A percentile compares a stretch with the other conserved stretches of the same genome.
phyloP scores from a whole-genome alignment of 92 coral and sea anemone genomes.

The Porites lobata region DNA sequence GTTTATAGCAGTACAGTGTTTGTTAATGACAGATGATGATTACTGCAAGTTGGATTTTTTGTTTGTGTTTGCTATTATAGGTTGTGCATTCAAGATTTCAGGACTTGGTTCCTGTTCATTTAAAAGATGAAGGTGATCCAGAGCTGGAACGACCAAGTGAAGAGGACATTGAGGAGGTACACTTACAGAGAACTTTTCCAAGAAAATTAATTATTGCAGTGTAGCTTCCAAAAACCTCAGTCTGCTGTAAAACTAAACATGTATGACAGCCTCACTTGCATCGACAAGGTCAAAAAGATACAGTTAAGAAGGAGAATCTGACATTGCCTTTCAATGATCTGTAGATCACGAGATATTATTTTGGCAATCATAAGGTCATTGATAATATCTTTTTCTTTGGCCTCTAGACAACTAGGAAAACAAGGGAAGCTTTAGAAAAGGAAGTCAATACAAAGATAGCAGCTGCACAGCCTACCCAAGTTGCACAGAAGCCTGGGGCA shows the following conservation, averaged over 20 bases:
- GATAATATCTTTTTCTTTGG: background rate
- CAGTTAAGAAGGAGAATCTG: no score
- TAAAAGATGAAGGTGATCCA: constrained; percentile 89
- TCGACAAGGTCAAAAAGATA: no score
- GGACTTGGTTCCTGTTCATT: constrained; percentile 96
- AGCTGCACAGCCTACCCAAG: constrained; percentile 99
- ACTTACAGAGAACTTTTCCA: background rate
- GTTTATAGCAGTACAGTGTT: no score
- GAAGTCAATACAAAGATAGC: constrained; percentile 92
- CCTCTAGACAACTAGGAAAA: constrained; percentile 82
- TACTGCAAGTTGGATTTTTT: background rate
- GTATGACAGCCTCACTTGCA: no score
- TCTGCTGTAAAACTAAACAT: no score
- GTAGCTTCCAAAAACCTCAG: no score
- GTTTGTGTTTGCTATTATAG: constrained; percentile 19
- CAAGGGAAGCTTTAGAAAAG: constrained; percentile 96
- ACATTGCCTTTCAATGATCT: no score
- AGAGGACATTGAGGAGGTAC: constrained; percentile 90
- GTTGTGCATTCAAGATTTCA: constrained; percentile 97
- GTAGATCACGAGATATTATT: no score
- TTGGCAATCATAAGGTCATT: no score
- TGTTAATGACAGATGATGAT: no score
- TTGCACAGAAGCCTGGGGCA: constrained; percentile 88
- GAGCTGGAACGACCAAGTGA: constrained; percentile 94
- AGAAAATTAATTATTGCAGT: no score